A percentile compares a stretch with the other conserved stretches of the same genome.
phyloP scores from a whole-genome alignment of 2,888 invertebrate species.

The Nomada goodeniana region DNA sequence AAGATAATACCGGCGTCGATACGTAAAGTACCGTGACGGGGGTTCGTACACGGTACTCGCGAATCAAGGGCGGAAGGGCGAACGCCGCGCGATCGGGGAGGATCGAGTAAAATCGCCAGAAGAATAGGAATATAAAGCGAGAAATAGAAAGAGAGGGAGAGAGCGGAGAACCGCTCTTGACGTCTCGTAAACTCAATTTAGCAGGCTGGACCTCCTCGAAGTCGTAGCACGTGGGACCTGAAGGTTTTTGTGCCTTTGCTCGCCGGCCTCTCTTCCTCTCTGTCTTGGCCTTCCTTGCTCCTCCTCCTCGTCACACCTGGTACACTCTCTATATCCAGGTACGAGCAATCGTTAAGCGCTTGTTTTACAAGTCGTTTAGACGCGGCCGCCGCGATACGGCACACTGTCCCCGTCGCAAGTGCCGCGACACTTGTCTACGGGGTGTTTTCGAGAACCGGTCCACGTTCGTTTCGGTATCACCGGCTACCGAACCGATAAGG shows the following conservation, averaged over 20 bases:
- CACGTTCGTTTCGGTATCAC: constrained; percentile 20
- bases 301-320: constrained; percentile 14
- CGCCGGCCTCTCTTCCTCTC: constrained; percentile 33
- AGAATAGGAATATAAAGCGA: constrained; percentile 56
- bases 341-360: constrained; percentile 82
- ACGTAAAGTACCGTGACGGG: constrained; percentile 65
- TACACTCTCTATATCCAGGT: constrained; percentile 60
- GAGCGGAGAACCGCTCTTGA: constrained; percentile 43
- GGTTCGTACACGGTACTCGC: constrained; percentile 45
- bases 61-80: constrained; percentile 67
- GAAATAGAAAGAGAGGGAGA: constrained; percentile 25
- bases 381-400: constrained; percentile 76
- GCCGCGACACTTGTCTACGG: constrained; percentile 75
- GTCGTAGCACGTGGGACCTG: constrained; percentile 73
- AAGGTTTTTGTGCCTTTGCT: constrained; percentile 24
- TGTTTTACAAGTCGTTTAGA: constrained; percentile 84
- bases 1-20: constrained; percentile 64
- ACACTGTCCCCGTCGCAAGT: constrained; percentile 69
- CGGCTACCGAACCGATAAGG: constrained; percentile 74
- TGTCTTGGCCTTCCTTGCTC: constrained; percentile 7
- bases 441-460: constrained; percentile 78
- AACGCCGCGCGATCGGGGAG: constrained; percentile 19
- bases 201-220: constrained; percentile 79
- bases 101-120: constrained; percentile 40
- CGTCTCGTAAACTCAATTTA: constrained; percentile 83